Base-by-base conservation (phyloP, 2,797 vertebrate species). In the Chromobotia macracanthus region DNA sequence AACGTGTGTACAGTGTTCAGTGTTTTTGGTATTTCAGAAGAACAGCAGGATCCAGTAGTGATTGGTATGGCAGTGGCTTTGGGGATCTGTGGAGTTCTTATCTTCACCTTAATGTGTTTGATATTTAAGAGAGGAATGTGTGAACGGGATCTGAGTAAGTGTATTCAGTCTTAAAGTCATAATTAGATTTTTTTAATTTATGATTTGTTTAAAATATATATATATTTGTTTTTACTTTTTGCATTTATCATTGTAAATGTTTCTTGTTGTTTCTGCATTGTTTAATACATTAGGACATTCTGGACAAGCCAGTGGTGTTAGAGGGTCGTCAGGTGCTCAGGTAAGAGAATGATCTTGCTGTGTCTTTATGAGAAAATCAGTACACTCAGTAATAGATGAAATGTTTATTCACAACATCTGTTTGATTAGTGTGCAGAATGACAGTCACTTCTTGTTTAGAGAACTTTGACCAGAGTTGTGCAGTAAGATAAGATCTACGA, bases 21-120 rank as follows among this genome's bases (percentile, higher is more conserved):
- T 28, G 56, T 46, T 23, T 21, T 10, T 41, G 15, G 16, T 2
- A 64, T 75, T 75, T 75, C 63, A 44, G 63, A 67, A 13, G 31
- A 44, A 28, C 41, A 53, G 7, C 7, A 58, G 21, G 15, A 5
- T 48, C 16, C 23, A 21, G 64, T 53, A 13, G 51, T 76, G 51
- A 18, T 67, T 19, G 74, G 21, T 1, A 19, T 76, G 51, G 35
- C 51, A 9, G 66, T 53, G 44, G 21, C 38, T 76, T 68, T 68
- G 3, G 74, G 64, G 28, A 6, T 68, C 66, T 68, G 51, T 76
- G 74, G 51, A 31, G 21, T 56, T 58, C 7, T 68, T 58, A 15
- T 68, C 3, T 56, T 76, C 25, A 38, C 50, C n/a, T 38, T 68
- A 13, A 10, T 66, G 19, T 35, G 31, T 25, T 55, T 75, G 31